Evolutionary conservation across 2,797 vertebrate genomes (phyloP), one percentile per base, ranked within the genome.

Genomic region (Pseudocheirus occidentalis): DNA sequence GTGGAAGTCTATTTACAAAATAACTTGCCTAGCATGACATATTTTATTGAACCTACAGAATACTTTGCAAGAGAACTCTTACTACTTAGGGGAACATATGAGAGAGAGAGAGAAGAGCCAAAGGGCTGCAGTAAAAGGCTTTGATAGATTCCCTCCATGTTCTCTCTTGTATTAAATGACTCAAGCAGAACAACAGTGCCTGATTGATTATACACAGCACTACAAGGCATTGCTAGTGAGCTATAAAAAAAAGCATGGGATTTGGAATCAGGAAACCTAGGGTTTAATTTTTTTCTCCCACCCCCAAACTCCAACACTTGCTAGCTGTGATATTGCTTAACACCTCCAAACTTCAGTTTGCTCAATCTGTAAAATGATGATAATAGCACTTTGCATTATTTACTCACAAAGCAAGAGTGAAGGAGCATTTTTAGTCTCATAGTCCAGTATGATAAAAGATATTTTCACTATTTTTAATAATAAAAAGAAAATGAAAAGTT

Each of bases 1-100:
- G 50, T 29, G 94, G 81, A 94, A 53, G 81, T 4, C 92, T 92
- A 95, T 90, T 92, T 96, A 54, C 92, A 93, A 92, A 93, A 96
- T 87, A 95, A 91, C 91, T 91, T 94, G 46, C 52, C 62, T 58
- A 13, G 55, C 34, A 66, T 93, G 81, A 94, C 24, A 90, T 31
- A 55, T 56, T 93, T 66, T 93, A 53, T 87, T 27, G 13, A 46
- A 50, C 40, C 73, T 87, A 46, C 40, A 50, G 46, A 87, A 50
- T 87, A 87, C 40, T 87, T 46, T 46, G 21, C 73, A 87, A 87
- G 40, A 87, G 73, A 27, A 87, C 24, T 46, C 73, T 87, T 87
- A 81, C 29, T 73, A 73, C 10, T 87, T 46, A 46, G 73, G 9
- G 73, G 73, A 87, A 50, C 5, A 50, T 40, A 87, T 50, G 40